These are phyloP conservation scores for Glyphotaelius pellucidus DNA, from an alignment of 2,888 invertebrate genomes.

Conservation along the genomic window DNA sequence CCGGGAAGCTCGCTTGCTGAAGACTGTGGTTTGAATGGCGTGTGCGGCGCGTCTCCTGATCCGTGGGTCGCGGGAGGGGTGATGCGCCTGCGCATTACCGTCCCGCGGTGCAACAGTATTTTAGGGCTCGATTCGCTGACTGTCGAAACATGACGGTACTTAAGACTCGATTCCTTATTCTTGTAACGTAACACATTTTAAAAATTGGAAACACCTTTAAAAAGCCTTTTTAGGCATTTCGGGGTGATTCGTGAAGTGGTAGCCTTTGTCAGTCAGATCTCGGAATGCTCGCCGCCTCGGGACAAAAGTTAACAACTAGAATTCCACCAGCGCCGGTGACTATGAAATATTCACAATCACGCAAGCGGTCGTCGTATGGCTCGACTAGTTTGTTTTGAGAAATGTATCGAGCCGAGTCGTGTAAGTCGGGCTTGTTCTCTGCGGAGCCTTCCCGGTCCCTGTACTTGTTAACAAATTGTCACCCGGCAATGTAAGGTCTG, in stretches of 20 bases:
- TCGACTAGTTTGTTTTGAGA: slow-evolving; percentile 51
- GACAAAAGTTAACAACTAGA: slow-evolving; percentile 9
- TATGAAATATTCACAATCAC: slow-evolving; percentile 40
- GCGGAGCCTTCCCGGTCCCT: slow-evolving; percentile 6
- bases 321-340: slow-evolving; percentile 32
- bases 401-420: slow-evolving; percentile 44
- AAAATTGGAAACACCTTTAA: too few species aligned
- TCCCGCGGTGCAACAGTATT: too few species aligned
- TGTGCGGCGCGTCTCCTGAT: too few species aligned
- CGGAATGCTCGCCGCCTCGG: neutral
- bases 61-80: too few species aligned
- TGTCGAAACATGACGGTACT: too few species aligned
- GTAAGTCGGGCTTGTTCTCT: slow-evolving; percentile 26
- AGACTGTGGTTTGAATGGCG: too few species aligned
- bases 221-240: neutral
- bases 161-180: too few species aligned
- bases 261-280: neutral
- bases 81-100: too few species aligned
- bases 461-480: slow-evolving; percentile 47
- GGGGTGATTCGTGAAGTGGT: neutral
- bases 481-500: slow-evolving; percentile 10
- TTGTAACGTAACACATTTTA: too few species aligned
- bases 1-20: too few species aligned
- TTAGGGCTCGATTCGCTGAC: too few species aligned
- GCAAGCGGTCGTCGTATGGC: slow-evolving; percentile 32